Evolutionary conservation across 2,888 invertebrate genomes (phyloP).

Genomic region (Melinopterus prodromus): DNA sequence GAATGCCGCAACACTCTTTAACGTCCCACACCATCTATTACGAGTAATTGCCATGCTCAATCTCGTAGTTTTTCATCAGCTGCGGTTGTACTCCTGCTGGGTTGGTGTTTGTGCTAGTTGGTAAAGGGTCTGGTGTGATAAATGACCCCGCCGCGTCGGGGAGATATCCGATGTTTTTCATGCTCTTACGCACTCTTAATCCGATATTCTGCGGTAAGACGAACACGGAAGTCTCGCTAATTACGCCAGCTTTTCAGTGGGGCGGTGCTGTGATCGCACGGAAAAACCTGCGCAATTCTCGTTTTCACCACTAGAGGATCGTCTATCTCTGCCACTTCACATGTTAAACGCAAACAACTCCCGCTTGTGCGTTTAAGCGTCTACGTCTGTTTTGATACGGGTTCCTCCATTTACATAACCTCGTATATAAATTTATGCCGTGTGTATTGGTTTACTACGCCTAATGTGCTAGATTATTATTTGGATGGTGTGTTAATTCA

Average conservation of each 20-base stretch:
- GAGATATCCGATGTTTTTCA: not conserved
- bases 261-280: not conserved
- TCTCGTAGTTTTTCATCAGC: not conserved
- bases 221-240: not conserved
- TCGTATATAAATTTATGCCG: not conserved
- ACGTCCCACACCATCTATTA: not conserved
- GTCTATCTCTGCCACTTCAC: not conserved
- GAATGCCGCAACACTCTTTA: not conserved
- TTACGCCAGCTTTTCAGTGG: not conserved
- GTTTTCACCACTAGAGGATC: not conserved
- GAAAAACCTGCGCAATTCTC: not conserved
- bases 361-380: not conserved
- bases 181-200: not conserved
- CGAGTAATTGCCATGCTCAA: not conserved
- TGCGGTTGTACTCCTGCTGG: not conserved
- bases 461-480: not conserved
- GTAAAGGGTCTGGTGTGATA: not conserved
- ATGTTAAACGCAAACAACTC: not conserved
- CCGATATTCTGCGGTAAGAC: not conserved
- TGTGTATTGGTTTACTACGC: not conserved
- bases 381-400: not conserved
- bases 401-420: not conserved
- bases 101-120: not conserved
- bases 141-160: not conserved
- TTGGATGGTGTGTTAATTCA: not conserved